These are phyloP conservation scores for Poecile montanus DNA, from an alignment of 2,797 vertebrate genomes.

Conservation along the genomic window DNA sequence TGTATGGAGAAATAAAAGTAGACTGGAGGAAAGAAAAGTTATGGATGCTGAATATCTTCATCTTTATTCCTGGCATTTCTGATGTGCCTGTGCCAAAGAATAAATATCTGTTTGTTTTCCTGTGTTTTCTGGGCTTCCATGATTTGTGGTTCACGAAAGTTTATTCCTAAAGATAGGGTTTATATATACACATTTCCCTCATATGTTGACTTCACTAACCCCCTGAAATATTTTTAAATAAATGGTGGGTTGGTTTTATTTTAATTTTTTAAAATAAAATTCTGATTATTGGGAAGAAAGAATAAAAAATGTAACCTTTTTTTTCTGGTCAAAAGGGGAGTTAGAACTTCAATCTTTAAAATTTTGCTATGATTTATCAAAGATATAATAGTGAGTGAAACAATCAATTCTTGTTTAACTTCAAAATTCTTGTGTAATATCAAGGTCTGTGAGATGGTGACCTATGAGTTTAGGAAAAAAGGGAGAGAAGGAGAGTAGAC, in stretches of 20 bases:
- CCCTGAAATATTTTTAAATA: neutral
- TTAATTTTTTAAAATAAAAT: neutral
- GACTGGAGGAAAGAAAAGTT: neutral
- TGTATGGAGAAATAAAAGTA: neutral
- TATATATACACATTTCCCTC: neutral
- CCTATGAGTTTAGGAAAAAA: neutral
- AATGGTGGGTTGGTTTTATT: neutral
- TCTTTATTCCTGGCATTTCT: neutral
- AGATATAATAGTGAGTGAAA: neutral
- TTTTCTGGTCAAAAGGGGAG: neutral
- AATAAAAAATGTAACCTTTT: accelerated
- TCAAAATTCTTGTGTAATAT: neutral
- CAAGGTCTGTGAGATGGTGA: neutral
- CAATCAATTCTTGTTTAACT: neutral
- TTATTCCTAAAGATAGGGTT: neutral
- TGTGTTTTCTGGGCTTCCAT: neutral
- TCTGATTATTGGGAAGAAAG: neutral
- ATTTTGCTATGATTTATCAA: neutral
- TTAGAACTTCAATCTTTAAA: neutral
- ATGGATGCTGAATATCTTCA: neutral
- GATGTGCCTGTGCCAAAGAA: neutral
- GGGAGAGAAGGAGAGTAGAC: neutral
- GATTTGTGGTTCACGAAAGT: neutral
- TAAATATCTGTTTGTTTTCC: neutral
- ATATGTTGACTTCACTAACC: neutral